These are phyloP conservation scores for Corydoras maculifer DNA, from an alignment of 2,113 vertebrate species.

Conservation along the genomic window DNA sequence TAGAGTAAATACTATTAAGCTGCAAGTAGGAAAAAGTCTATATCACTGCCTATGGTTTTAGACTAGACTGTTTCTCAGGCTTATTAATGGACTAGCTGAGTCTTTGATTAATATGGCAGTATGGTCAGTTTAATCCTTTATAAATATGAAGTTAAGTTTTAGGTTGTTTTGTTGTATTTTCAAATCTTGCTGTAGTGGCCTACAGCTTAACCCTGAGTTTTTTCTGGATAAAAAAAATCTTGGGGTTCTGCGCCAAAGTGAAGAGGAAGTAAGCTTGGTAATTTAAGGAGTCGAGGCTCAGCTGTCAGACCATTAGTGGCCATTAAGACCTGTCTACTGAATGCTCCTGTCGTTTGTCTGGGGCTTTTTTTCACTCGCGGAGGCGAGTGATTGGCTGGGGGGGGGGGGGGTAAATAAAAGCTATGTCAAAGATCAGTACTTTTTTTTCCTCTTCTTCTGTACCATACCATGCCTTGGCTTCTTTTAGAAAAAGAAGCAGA, in stretches of 20 bases:
- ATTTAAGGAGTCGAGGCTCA: conserved; percentile 15
- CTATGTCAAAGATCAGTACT: conserved; percentile 20
- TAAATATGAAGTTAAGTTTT: no score
- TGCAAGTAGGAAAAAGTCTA: no score
- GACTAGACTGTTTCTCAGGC: no score
- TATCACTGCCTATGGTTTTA: no score
- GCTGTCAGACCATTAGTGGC: conserved; percentile 31
- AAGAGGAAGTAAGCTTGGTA: conserved; percentile 9
- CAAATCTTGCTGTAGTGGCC: background rate
- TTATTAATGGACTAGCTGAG: no score
- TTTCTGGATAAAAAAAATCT: background rate
- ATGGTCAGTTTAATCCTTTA: no score
- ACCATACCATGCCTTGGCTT: conserved; percentile 10
- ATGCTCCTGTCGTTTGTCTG: conserved; percentile 12
- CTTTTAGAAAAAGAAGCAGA: conserved; percentile 26
- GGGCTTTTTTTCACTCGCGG: background rate
- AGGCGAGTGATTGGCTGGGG: conserved; percentile 12
- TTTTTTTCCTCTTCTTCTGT: background rate
- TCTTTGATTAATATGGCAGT: no score
- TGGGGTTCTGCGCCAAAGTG: conserved; percentile 8
- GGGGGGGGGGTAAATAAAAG: conserved; percentile 16
- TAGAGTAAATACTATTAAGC: no score
- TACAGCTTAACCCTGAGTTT: background rate
- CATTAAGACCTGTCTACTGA: conserved; percentile 33
- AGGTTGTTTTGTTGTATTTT: no score